Evolutionary conservation across 2,113 vertebrate species (phyloP).

Genomic region (Spea multiplicata): DNA sequence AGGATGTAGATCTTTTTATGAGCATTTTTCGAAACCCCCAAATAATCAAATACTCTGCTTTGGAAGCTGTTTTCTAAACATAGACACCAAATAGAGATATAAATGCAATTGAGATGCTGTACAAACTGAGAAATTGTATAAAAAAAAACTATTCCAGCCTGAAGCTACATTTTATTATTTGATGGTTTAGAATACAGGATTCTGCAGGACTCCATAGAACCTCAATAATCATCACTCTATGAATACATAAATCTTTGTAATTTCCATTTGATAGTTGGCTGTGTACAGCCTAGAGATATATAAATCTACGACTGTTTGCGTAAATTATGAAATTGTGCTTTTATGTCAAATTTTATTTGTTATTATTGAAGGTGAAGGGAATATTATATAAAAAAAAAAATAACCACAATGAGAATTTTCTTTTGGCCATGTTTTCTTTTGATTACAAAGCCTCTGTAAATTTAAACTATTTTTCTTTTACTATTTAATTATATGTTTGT

Average conservation of each 20-base stretch:
- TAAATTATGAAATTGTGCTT: slow-evolving; percentile 22
- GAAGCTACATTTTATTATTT: slow-evolving; percentile 32
- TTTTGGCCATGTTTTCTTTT: neutral
- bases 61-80: slow-evolving; percentile 2
- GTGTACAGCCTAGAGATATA: slow-evolving; percentile 37
- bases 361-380: slow-evolving; percentile 20
- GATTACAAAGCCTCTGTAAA: neutral
- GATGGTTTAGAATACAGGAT: slow-evolving; percentile 19
- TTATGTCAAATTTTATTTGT: slow-evolving; percentile 31
- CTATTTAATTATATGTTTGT: too few relatives aligned
- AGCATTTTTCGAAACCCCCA: neutral
- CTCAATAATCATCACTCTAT: slow-evolving; percentile 40
- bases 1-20: neutral
- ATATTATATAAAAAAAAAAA: neutral
- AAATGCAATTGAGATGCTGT: slow-evolving; percentile 18
- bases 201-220: slow-evolving; percentile 26
- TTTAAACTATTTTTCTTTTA: slow-evolving; percentile 11
- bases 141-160: slow-evolving; percentile 25
- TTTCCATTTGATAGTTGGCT: slow-evolving; percentile 37
- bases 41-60: slow-evolving; percentile 13
- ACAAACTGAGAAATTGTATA: slow-evolving; percentile 28
- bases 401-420: neutral
- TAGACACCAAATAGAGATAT: neutral
- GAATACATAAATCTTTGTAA: slow-evolving; percentile 45
- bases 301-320: neutral